These are phyloP conservation scores for Leptinotarsa lineolata DNA, from an alignment of 1,140 invertebrate species.

Conservation along the genomic window DNA sequence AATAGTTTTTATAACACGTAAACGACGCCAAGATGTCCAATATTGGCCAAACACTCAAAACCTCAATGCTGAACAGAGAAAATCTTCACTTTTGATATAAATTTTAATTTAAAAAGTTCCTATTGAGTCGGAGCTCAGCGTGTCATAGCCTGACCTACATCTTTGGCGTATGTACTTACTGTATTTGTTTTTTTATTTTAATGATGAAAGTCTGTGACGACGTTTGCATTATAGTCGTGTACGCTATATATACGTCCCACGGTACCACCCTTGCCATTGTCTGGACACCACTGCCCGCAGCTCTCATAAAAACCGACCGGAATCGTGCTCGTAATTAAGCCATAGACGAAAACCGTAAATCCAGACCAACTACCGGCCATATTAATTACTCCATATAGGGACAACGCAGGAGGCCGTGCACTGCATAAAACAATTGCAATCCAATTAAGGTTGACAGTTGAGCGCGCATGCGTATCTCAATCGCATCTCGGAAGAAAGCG, in stretches of 20 bases:
- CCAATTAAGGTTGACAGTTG: slow-evolving; percentile 26
- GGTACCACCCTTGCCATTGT: background rate
- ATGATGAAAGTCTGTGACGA: too few relatives aligned
- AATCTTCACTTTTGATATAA: too few relatives aligned
- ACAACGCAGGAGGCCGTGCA: slow-evolving; percentile 14
- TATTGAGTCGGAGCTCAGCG: too few relatives aligned
- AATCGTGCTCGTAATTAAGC: slow-evolving; percentile 25
- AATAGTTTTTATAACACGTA: too few relatives aligned
- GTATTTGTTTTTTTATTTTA: too few relatives aligned
- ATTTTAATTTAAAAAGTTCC: too few relatives aligned
- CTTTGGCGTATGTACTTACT: too few relatives aligned
- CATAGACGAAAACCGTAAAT: slow-evolving; percentile 19
- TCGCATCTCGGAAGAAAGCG: background rate
- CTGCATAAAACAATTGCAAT: slow-evolving; percentile 23
- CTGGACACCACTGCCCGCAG: background rate
- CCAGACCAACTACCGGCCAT: slow-evolving; percentile 13
- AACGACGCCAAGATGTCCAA: too few relatives aligned
- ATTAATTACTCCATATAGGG: slow-evolving; percentile 25
- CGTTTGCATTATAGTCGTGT: too few relatives aligned
- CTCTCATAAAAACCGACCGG: background rate
- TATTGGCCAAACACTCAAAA: too few relatives aligned
- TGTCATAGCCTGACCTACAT: too few relatives aligned
- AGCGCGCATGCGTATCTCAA: slow-evolving; percentile 22
- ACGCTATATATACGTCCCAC: background rate
- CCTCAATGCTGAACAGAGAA: too few relatives aligned